phyloP scores from a whole-genome alignment of 2,113 vertebrate genomes.

The Terrapene triunguis region DNA sequence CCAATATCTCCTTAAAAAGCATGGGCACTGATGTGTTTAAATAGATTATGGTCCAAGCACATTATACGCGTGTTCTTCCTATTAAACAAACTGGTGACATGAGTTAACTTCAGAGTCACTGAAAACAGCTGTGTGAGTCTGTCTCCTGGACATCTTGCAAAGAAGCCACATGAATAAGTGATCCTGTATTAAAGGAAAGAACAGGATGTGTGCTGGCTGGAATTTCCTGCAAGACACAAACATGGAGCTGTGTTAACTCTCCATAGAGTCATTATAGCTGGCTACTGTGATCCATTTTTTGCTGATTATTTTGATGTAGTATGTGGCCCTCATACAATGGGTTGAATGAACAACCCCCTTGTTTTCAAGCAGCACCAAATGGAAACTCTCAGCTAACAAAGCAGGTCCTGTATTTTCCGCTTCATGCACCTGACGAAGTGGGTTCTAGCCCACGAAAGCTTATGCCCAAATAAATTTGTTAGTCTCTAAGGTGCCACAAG shows the following conservation, averaged over 20 bases:
- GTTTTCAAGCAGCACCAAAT: background rate
- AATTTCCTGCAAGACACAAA: constrained; percentile 6
- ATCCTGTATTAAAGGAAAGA: background rate
- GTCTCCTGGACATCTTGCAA: background rate
- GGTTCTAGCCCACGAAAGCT: no score
- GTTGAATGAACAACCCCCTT: background rate
- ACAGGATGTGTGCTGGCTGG: background rate
- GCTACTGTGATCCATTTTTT: background rate
- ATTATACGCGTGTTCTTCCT: background rate
- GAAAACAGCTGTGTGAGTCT: constrained; percentile 24
- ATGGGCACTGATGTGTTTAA: background rate
- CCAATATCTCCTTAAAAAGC: background rate
- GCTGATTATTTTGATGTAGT: background rate
- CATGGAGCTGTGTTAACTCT: background rate
- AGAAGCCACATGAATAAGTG: background rate
- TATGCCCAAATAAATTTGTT: no score
- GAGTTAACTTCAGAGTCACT: constrained; percentile 62
- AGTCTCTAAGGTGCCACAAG: no score
- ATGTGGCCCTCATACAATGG: background rate
- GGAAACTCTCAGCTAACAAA: background rate
- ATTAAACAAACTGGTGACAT: constrained; percentile 23
- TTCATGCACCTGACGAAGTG: no score
- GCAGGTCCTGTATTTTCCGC: no score
- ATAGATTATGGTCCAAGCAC: constrained; percentile 3
- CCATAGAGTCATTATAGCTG: background rate